Evolutionary conservation across 2,888 invertebrate species (phyloP), one percentile per base, ranked within the genome.

Genomic region (Phyllotreta striolata): DNA sequence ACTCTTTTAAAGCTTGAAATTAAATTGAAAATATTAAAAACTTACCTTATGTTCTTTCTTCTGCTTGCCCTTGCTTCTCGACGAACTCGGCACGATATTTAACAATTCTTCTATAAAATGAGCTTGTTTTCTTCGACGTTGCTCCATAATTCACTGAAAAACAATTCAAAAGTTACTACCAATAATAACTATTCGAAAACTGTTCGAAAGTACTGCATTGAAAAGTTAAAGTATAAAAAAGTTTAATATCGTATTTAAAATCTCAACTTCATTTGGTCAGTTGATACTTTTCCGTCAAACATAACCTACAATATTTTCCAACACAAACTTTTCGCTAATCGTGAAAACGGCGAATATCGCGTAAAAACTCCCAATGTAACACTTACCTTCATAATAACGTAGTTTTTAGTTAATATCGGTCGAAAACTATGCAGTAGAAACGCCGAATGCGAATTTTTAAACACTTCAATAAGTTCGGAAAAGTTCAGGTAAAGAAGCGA

Each of bases 401-500:
- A 12, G 8, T 55, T 59, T 67, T 63, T 56, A 52, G 46, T 47
- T 62, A 59, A 51, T 55, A 40, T 35, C 55, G 35, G 58, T 61
- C 49, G 43, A 10, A 12, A 62, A 58, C 58, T 46, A 51, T 9
- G 44, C 39, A n/a, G 40, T 55, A 66, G 63, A 60, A 24, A 54
- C 56, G 71, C 71, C 67, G 38, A 44, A 60, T 63, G 41, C 47
- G 62, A 66, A 55, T 67, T 70, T 70, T 64, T 62, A 55, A 41
- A 69, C 70, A 76, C 73, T 77, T 79, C 75, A 61, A 71, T 73
- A 76, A 78, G 73, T 77, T 78, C 66, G 47, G 56, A 66, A 75
- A 76, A 78, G 77, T 77, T 78, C 77, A 70, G 70, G 72, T 69
- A 70, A 74, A 75, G 75, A 78, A 74, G 73, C 74, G 74, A 12